Conservation (phyloP, 2,797 vertebrate genomes). For the Bufotes viridis region DNA sequence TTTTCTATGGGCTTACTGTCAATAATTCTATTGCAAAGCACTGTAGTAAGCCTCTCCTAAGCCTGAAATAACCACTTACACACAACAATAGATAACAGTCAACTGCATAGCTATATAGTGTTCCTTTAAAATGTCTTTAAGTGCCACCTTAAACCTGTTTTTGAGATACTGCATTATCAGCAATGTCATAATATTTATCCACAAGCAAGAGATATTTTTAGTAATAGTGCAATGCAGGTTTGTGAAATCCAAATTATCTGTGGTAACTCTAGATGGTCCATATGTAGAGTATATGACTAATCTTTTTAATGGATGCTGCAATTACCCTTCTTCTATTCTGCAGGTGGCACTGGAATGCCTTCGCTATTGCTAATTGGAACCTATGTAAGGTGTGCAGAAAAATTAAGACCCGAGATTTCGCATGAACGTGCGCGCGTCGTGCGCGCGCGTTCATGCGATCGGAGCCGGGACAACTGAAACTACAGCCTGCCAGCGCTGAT, state of each 20-base stretch:
- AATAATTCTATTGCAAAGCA: background rate
- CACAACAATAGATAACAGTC: no score
- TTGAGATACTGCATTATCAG: background rate
- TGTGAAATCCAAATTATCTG: background rate
- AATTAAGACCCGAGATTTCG: no score
- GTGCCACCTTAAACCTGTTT: background rate
- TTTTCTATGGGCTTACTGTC: background rate
- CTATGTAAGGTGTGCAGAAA: no score
- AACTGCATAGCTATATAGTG: background rate
- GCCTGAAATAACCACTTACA: background rate
- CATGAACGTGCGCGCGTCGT: no score
- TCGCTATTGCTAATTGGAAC: no score
- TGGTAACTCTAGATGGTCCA: no score
- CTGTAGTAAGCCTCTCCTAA: no score
- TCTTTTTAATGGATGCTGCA: background rate
- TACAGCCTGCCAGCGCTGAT: no score
- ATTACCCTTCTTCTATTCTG: background rate
- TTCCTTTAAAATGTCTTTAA: background rate
- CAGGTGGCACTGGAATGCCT: no score
- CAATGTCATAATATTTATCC: background rate
- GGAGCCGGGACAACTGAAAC: no score
- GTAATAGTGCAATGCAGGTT: background rate
- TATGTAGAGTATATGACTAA: background rate
- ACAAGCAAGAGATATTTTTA: background rate
- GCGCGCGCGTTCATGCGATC: no score